phyloP scores from a whole-genome alignment of 2,113 vertebrate genomes.

The Copsychus sechellarum region DNA sequence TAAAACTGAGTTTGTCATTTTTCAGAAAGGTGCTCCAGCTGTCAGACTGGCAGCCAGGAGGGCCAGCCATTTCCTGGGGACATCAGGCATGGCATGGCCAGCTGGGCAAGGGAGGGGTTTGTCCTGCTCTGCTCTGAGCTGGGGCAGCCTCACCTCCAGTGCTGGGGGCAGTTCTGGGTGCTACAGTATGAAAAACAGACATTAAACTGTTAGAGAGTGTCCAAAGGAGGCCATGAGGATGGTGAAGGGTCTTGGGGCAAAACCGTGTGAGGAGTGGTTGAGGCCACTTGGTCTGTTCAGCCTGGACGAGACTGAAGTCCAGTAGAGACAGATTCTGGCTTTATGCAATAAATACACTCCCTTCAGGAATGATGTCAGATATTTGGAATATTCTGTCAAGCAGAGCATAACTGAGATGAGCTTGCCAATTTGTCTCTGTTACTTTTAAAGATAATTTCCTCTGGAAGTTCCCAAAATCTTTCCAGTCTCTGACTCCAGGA shows the following conservation, averaged over 20 bases:
- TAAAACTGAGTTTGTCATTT: neutral
- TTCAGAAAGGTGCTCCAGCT: neutral
- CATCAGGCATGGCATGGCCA: accelerated
- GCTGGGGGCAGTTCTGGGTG: neutral
- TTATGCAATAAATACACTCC: neutral
- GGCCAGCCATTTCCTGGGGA: accelerated
- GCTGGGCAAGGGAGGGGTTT: accelerated
- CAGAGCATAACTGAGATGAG: neutral
- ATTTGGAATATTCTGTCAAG: neutral
- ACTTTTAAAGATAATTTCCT: neutral
- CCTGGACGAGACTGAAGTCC: neutral
- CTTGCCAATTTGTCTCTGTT: neutral
- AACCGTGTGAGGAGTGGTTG: accelerated
- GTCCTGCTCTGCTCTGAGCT: neutral
- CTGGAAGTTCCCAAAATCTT: neutral
- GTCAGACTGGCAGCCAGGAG: neutral
- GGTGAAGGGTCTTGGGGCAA: neutral
- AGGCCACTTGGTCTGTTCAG: neutral
- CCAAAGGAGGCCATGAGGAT: neutral
- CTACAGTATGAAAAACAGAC: accelerated
- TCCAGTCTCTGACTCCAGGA: neutral
- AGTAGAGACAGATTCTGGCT: neutral
- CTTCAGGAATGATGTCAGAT: neutral
- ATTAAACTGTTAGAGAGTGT: neutral
- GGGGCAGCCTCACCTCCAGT: accelerated